phyloP scores from a whole-genome alignment of 2,797 vertebrate species.

The Micromesistius poutassou region DNA sequence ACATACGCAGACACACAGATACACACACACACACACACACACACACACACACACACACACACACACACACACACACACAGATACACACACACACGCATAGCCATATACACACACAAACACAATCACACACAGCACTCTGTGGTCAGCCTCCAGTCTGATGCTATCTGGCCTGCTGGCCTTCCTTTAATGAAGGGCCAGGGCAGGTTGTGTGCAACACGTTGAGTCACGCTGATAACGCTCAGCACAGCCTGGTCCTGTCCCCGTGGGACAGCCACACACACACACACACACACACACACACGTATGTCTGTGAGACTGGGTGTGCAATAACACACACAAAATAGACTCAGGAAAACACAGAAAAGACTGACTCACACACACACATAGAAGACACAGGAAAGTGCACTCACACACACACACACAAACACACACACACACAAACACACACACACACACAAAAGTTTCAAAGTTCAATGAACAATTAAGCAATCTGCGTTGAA shows the following conservation, averaged over 20 bases:
- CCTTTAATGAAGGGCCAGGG: slow-evolving; percentile 50
- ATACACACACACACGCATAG: neutral
- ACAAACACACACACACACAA: too few species aligned
- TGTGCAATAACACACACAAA: neutral
- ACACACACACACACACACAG: neutral
- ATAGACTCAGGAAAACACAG: neutral
- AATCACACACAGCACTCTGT: neutral
- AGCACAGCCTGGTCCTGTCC: too few species aligned
- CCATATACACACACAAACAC: neutral
- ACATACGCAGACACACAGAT: neutral
- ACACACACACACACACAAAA: too few species aligned
- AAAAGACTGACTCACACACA: too few species aligned
- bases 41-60: neutral
- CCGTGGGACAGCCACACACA: neutral
- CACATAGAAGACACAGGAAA: neutral
- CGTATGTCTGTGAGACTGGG: too few species aligned
- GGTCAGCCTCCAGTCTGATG: slow-evolving; percentile 29
- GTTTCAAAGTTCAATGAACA: too few species aligned
- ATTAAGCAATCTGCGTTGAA: too few species aligned
- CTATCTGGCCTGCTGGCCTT: slow-evolving; percentile 51
- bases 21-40: slow-evolving; percentile 27
- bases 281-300: neutral
- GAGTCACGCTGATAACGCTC: slow-evolving; percentile 14
- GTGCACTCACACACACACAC: too few species aligned
- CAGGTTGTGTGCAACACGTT: slow-evolving; percentile 53